These are phyloP conservation scores for Papio anubis DNA, from an alignment of 2,113 vertebrate species.

Conservation along the genomic window DNA sequence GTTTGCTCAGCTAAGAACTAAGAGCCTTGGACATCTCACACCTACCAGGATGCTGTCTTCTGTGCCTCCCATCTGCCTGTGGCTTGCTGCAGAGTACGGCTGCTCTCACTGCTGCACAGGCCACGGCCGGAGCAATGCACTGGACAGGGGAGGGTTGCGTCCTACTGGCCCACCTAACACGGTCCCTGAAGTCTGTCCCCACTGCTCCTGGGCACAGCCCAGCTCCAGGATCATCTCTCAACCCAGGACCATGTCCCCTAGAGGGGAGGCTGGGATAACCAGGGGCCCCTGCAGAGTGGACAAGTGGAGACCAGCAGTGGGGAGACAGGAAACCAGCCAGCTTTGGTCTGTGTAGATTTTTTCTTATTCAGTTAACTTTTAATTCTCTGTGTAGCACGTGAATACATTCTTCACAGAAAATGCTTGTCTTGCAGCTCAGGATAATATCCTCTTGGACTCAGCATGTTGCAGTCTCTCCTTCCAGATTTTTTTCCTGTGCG, in stretches of 20 bases:
- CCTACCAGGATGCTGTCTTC: neutral
- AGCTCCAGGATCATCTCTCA: neutral
- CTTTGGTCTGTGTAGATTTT: neutral
- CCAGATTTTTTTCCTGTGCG: neutral
- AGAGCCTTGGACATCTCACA: neutral
- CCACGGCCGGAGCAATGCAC: accelerated
- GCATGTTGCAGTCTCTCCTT: neutral
- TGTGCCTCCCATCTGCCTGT: neutral
- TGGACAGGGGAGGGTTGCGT: no score
- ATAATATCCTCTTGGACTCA: neutral
- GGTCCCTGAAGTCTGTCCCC: neutral
- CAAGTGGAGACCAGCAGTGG: neutral
- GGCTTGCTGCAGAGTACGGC: neutral
- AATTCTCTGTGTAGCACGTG: accelerated
- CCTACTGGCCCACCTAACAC: neutral
- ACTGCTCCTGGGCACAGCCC: neutral
- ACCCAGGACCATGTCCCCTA: neutral
- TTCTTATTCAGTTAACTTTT: neutral
- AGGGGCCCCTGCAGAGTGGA: neutral
- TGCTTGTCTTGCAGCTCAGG: neutral
- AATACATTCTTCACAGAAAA: neutral
- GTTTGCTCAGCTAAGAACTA: neutral
- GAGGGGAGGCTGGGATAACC: neutral
- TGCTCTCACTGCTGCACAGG: neutral
- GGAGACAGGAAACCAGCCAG: neutral